A percentile compares a stretch with the other conserved stretches of the same genome.
phyloP scores from a whole-genome alignment of 2,888 invertebrate genomes.

The Thecocarcelia acutangulata region DNA sequence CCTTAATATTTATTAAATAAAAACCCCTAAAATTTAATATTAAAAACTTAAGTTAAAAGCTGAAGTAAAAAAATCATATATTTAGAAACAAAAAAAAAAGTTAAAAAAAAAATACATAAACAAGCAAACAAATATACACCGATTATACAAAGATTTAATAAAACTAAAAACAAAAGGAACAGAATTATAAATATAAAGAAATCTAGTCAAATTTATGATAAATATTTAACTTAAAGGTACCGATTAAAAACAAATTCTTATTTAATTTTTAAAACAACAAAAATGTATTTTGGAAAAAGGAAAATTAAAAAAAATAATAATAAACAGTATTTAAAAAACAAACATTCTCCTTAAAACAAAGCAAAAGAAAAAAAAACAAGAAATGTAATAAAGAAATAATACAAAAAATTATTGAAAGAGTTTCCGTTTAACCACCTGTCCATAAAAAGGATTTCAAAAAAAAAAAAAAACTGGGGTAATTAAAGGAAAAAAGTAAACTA shows the following conservation, averaged over 20 bases:
- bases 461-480: slow-evolving; percentile 20
- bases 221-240: slow-evolving; percentile 14
- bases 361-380: slow-evolving; percentile 19
- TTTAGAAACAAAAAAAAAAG: slow-evolving; percentile 33
- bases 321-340: slow-evolving; percentile 60
- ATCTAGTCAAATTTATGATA: slow-evolving; percentile 66
- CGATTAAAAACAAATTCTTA: slow-evolving; percentile 36
- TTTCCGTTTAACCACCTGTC: slow-evolving; percentile 71
- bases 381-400: slow-evolving; percentile 15
- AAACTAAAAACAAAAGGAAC: no score
- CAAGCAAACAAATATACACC: slow-evolving; percentile 62
- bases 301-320: slow-evolving; percentile 4
- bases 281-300: slow-evolving; percentile 28
- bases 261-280: slow-evolving; percentile 30
- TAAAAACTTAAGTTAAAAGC: slow-evolving; percentile 37
- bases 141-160: slow-evolving; percentile 60
- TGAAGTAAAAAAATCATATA: slow-evolving; percentile 51
- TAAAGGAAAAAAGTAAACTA: not conserved
- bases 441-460: slow-evolving; percentile 19
- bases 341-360: slow-evolving; percentile 1
- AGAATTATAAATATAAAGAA: slow-evolving; percentile 41
- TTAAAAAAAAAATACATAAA: slow-evolving; percentile 25
- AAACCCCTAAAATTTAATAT: slow-evolving; percentile 38
- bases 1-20: slow-evolving; percentile 52
- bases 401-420: slow-evolving; percentile 62